Base-by-base conservation (phyloP, 2,797 vertebrate genomes). In the Brachymystax lenok region DNA sequence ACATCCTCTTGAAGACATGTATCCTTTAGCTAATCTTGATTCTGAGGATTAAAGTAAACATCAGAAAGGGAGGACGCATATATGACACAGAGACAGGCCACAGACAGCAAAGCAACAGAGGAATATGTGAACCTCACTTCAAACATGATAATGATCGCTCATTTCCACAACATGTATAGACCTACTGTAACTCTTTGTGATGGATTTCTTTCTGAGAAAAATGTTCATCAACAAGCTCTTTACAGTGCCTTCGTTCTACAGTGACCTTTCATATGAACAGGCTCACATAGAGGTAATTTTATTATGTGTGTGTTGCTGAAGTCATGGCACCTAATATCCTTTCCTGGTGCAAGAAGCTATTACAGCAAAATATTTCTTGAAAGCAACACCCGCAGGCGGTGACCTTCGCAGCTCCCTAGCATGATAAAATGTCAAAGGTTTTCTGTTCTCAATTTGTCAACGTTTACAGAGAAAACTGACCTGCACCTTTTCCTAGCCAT, bases 371-470 rank as follows among this genome's bases (percentile, higher is more conserved):
- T 89, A 83, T 70, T 79, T 91, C 90, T 86, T 50, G 89, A 89
- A 88, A 89, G 87, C 82, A 79, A 86, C 87, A 33, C 86, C 83
- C 81, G 86, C 83, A 87, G 83, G 76, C 86, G 82, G 84, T 90
- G 92, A 92, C 91, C 91, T 93, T 93, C 92, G 86, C 85, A 85
- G 89, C 82, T 87, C 35, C 86, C 81, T 77, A 86, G 84, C 86
- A 90, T 90, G 91, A 92, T 91, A 46, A 92, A 93, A 93, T 92
- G 92, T 91, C 92, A 93, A 91, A 93, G 91, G 91, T 91, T 92
- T 90, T 86, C 88, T 89, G 87, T 91, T 92, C 90, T 91, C 92
- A 91, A 93, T 93, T 93, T 93, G 90, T 92, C 92, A 88, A 89
- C 88, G 86, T 92, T 92, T 92, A 87, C 81, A 82, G 85, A 91